Base-by-base conservation (phyloP, 2,888 invertebrate species). In the Eumerus sabulonum region DNA sequence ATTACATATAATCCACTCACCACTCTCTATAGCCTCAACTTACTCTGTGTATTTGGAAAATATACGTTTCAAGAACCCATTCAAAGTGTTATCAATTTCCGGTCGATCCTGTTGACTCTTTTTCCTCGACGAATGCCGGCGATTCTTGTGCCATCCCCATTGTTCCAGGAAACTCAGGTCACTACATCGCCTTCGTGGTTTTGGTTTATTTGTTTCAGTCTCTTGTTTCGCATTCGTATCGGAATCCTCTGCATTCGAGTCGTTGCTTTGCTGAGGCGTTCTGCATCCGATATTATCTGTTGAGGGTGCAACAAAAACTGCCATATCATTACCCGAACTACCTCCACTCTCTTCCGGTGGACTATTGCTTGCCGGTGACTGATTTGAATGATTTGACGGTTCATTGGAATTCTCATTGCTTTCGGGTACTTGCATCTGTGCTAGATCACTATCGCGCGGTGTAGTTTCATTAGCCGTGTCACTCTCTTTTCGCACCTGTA, bases 71-170 rank as follows among this genome's bases (percentile, higher is more conserved):
- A 87, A 70, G 72, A 85, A 85, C 0, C 85, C 86, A 76, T 85
- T 86, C 0, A 87, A 77, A 1, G 85, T 84, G 12, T 83, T 83
- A 71, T 87, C 86, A 4, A 83, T 63, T 67, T 86, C 86, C 11
- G 83, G 81, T 14, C 84, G 83, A 53, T 86, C 87, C 18, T 82
- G 84, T 70, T 85, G 84, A 53, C 82, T 83, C 66, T 85, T 87
- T 64, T 86, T 86, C 3, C 86, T 83, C 13, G 86, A 85, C 0
- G 85, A 83, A 77, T 85, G 84, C 1, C 85, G 82, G 0, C 86
- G 84, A 67, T 85, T 86, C 77, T 87, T 87, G 83, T 94, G 94
- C 94, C 94, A 95, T 57, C 94, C 93, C 94, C 95, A 94, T 83
- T 93, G 93, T 83, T 94, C 93, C 17, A 95, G 87, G 83, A 93